These are phyloP conservation scores for Muscicapa striata DNA, from an alignment of 2,797 vertebrate genomes.

Conservation along the genomic window DNA sequence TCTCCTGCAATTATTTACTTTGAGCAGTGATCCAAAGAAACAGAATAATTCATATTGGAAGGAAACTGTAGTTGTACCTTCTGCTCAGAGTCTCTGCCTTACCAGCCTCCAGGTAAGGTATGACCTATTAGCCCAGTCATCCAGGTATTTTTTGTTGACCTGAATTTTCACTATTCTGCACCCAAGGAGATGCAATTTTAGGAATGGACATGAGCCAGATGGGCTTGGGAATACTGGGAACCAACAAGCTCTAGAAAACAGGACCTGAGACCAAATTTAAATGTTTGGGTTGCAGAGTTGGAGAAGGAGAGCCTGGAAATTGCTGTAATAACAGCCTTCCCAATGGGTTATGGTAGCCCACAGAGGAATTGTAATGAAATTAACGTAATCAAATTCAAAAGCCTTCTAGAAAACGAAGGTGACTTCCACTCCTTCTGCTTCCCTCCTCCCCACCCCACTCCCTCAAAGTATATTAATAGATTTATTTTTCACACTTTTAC, in stretches of 20 bases:
- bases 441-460: fast-evolving
- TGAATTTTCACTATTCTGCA: neutral
- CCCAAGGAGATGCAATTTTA: neutral
- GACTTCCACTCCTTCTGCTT: fast-evolving
- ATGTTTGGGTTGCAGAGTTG: neutral
- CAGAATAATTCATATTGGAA: neutral
- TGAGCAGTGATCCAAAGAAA: neutral
- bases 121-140: neutral
- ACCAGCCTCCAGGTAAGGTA: neutral
- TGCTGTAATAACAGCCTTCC: neutral
- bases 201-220: neutral
- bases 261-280: neutral
- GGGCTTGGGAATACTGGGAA: neutral
- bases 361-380: neutral
- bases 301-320: neutral
- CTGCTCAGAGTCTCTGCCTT: neutral
- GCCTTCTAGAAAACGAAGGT: neutral
- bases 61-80: neutral
- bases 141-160: neutral
- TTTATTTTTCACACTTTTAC: neutral
- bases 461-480: neutral
- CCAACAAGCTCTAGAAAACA: neutral
- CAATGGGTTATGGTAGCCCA: neutral
- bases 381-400: neutral
- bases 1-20: neutral